Conservation (phyloP, 1,140 invertebrate species). For the Agraylea sexmaculata region DNA sequence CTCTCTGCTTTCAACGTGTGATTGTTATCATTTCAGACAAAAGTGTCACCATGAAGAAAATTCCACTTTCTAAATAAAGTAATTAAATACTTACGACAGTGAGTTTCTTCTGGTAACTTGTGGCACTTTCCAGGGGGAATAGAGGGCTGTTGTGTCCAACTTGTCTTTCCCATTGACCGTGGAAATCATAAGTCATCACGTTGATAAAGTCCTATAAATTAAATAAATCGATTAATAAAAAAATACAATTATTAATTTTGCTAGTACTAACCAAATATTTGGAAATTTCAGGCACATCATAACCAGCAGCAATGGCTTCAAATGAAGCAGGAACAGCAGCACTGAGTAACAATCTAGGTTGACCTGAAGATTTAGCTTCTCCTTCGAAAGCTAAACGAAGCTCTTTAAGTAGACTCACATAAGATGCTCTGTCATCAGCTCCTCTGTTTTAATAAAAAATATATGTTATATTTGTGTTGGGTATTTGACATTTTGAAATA, state of each 20-base stretch:
- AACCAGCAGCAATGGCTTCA: conserved; percentile 86
- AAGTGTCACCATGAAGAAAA: too few species aligned
- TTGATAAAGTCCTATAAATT: conserved; percentile 70
- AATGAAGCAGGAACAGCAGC: conserved; percentile 87
- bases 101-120: conserved; percentile 80
- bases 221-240: neutral
- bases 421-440: conserved; percentile 69
- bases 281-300: conserved; percentile 86
- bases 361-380: conserved; percentile 65
- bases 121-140: conserved; percentile 77
- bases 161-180: conserved; percentile 84
- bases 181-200: conserved; percentile 92
- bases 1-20: too few species aligned
- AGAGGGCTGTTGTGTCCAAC: conserved; percentile 88
- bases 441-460: conserved; percentile 43
- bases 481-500: neutral
- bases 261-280: conserved; percentile 59
- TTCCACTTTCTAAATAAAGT: conserved; percentile 9
- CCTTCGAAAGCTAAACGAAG: conserved; percentile 81
- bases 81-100: conserved; percentile 58
- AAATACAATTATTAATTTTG: neutral
- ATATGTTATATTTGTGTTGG: neutral
- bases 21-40: too few species aligned
- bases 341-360: conserved; percentile 71
- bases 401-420: conserved; percentile 72